Percentiles rank a stretch among this genome's conserved stretches.
Conservation (phyloP, 53 echinoderm and acorn worm genomes). For the Crossaster papposus region DNA sequence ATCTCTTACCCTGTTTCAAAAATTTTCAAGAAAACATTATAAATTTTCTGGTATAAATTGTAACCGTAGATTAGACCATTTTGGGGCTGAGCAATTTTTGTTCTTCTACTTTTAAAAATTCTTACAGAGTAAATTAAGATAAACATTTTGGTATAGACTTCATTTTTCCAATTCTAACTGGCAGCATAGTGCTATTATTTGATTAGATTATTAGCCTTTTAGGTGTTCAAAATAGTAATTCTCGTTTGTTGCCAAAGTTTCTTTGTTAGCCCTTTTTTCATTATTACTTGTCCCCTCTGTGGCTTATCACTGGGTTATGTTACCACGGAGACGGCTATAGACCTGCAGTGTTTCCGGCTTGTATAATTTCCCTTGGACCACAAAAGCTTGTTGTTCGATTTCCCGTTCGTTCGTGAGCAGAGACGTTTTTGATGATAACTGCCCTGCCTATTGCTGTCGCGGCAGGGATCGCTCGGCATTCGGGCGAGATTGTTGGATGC, state of each 20-base stretch:
- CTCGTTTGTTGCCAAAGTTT: neutral
- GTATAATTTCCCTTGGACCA: neutral
- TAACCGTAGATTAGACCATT: no score
- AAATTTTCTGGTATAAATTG: no score
- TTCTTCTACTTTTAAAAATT: no score
- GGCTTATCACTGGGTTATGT: slow-evolving; percentile 8
- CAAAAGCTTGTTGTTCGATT: slow-evolving; percentile 9
- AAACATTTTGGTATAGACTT: no score
- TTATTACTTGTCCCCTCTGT: neutral
- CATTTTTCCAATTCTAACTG: no score
- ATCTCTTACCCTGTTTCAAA: no score
- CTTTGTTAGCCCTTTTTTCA: neutral
- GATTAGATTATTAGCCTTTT: neutral
- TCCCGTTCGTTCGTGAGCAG: neutral
- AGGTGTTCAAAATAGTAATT: neutral
- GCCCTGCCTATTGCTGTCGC: no score
- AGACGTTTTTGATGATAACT: slow-evolving; percentile 16
- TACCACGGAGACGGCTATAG: neutral
- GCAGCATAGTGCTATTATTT: neutral
- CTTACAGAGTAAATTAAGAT: no score
- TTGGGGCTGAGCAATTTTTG: no score
- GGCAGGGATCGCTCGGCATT: neutral
- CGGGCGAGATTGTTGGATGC: neutral
- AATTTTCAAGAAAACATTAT: no score
- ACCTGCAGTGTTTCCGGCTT: neutral